Evolutionary conservation across 2,888 invertebrate species (phyloP).

Genomic region (Athetis lepigone): DNA sequence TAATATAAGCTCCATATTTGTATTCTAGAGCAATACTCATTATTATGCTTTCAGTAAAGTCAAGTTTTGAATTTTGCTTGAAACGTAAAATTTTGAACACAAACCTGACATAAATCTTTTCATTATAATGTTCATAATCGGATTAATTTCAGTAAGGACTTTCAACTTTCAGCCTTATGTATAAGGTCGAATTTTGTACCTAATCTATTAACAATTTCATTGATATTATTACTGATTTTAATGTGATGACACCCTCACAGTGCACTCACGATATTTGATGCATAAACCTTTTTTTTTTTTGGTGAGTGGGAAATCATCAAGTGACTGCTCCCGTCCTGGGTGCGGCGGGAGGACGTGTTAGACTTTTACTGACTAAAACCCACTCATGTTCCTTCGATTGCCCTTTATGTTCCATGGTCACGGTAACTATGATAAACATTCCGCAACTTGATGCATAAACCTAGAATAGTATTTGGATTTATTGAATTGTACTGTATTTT

Average conservation of each 20-base stretch:
- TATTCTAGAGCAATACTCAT: background rate
- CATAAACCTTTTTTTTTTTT: too few species aligned
- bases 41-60: background rate
- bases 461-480: constrained; percentile 4
- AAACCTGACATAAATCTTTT: background rate
- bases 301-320: too few species aligned
- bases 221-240: constrained; percentile 25
- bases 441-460: too few species aligned
- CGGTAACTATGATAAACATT: too few species aligned
- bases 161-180: constrained; percentile 6
- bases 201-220: constrained; percentile 10
- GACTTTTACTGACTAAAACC: too few species aligned
- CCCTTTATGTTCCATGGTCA: too few species aligned
- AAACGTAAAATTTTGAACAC: background rate
- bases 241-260: constrained; percentile 5
- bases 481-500: too few species aligned
- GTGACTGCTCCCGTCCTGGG: too few species aligned
- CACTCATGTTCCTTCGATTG: too few species aligned
- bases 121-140: constrained; percentile 14
- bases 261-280: background rate
- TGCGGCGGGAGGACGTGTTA: too few species aligned
- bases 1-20: background rate
- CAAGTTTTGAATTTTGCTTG: background rate
- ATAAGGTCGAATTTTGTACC: background rate
- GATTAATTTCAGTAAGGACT: constrained; percentile 5